These are phyloP conservation scores for Falco punctatus DNA, from an alignment of 2,113 vertebrate species.

Conservation along the genomic window DNA sequence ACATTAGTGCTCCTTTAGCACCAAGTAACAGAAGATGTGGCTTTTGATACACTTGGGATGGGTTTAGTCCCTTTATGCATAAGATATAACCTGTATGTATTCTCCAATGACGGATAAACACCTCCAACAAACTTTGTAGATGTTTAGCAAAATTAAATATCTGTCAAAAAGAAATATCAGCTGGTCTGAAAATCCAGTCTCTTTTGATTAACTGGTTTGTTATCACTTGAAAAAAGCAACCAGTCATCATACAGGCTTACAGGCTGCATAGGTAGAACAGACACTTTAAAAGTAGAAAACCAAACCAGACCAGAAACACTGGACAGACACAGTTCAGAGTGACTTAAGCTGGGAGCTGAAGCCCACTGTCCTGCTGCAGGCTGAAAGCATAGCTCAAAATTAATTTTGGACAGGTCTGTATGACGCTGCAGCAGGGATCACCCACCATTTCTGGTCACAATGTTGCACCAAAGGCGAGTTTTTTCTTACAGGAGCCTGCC, in stretches of 20 bases:
- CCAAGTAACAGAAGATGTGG: background rate
- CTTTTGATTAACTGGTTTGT: background rate
- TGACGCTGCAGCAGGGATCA: accelerated
- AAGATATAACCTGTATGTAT: background rate
- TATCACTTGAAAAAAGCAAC: background rate
- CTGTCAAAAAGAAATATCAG: background rate
- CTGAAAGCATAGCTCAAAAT: background rate
- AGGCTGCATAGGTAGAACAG: background rate
- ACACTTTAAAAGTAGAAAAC: background rate
- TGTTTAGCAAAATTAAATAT: background rate
- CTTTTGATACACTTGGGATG: background rate
- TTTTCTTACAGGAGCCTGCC: background rate
- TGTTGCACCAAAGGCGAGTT: accelerated
- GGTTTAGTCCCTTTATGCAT: background rate
- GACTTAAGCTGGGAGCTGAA: background rate
- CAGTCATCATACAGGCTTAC: background rate
- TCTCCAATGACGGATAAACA: background rate
- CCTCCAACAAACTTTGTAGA: background rate
- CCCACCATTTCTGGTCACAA: accelerated
- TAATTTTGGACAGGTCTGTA: background rate
- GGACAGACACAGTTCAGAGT: background rate
- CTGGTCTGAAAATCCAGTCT: background rate
- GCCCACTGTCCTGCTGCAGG: background rate
- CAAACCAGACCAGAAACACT: background rate
- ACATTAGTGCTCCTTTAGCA: background rate